These are phyloP conservation scores for Scaptomyza montana DNA, from an alignment of 1,140 invertebrate genomes.

Conservation along the genomic window DNA sequence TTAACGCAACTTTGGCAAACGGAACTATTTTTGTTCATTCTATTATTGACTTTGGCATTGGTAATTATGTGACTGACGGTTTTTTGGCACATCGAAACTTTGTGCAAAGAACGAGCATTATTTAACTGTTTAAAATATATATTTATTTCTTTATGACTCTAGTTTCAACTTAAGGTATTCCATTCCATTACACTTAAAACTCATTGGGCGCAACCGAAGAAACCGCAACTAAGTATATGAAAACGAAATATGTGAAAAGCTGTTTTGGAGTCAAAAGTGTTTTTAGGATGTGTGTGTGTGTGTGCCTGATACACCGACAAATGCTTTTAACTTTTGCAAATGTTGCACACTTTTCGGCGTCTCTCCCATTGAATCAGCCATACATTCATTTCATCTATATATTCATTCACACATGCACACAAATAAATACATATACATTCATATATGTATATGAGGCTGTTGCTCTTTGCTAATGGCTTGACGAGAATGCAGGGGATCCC, in stretches of 20 bases:
- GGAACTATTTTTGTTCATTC: neutral
- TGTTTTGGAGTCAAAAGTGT: slow-evolving; percentile 42
- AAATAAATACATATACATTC: neutral
- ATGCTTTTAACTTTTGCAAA: slow-evolving; percentile 74
- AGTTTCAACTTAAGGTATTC: neutral
- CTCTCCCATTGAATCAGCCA: slow-evolving; percentile 16
- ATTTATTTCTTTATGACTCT: too few species aligned
- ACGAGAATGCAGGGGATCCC: slow-evolving; percentile 41
- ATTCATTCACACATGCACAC: neutral
- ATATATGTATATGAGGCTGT: slow-evolving; percentile 37
- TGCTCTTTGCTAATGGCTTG: slow-evolving; percentile 68
- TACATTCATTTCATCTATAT: slow-evolving; percentile 2
- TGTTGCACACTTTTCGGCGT: slow-evolving; percentile 63
- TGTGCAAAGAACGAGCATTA: too few species aligned
- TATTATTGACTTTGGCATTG: slow-evolving; percentile 52
- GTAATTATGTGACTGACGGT: slow-evolving; percentile 27
- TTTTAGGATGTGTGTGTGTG: slow-evolving; percentile 1
- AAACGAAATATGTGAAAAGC: slow-evolving; percentile 16
- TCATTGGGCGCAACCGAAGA: neutral
- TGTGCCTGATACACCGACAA: slow-evolving; percentile 44
- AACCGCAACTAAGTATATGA: slow-evolving; percentile 21
- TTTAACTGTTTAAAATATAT: too few species aligned
- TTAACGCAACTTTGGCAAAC: slow-evolving; percentile 24
- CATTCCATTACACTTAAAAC: neutral
- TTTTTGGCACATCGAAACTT: slow-evolving; percentile 24